Evolutionary conservation across 2,888 invertebrate species (phyloP), one percentile per base, ranked within the genome.

Genomic region (Noctua comes): DNA sequence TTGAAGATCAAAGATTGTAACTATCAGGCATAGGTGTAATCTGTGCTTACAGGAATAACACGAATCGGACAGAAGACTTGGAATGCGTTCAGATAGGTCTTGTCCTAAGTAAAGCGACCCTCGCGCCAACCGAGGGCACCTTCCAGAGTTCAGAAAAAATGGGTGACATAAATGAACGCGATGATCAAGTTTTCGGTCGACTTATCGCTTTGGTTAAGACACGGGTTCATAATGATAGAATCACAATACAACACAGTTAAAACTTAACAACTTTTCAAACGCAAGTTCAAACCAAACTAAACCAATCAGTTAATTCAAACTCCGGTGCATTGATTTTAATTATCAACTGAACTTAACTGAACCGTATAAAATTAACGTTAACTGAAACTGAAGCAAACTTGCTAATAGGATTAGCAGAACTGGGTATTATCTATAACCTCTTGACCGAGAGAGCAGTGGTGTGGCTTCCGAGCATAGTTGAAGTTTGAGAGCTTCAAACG

Each of bases 331-430:
- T 27, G 36, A 66, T 82, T 76, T 83, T 76, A 76, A 82, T 76
- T 76, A 54, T 59, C 7, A 68, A 83, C 57, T 82, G 54, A n/a
- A 68, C 71, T 36, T 40, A 64, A 54, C 71, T 77, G n/a, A 83
- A 83, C 86, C 40, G 51, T 43, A 79, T 76, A 79, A 75, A 79
- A 73, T 79, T 84, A 31, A 27, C 73, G 54, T 43, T 65, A 65
- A 71, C 54, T 68, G 69, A 46, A 76, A 70, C 68, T 71, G 24
- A 62, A 65, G 68, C 21, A 5, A 86, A 84, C 72, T 75, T 31
- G 24, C 21, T 84, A 83, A 86, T 86, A 74, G 73, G 48, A 65
- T 86, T 78, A 74, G 54, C 0, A 36, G 2, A 57, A 74, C 78
- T 74, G 66, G 24, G 64, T 69, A 75, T 65, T 76, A 80, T 73